These are phyloP conservation scores for Dipodomys merriami DNA, from an alignment of 2,113 vertebrate species.

Conservation along the genomic window DNA sequence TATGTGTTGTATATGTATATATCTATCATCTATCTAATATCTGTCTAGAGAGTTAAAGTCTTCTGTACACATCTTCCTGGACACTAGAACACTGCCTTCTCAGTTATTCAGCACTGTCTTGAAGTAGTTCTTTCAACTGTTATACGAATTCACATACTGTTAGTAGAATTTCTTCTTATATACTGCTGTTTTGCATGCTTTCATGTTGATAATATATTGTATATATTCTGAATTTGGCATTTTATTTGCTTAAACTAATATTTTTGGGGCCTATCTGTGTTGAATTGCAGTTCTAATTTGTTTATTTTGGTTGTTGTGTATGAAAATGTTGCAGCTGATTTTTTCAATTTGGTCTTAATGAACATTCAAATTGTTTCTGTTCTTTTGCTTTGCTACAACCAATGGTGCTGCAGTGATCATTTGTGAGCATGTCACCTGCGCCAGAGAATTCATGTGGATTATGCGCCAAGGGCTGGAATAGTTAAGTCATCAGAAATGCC, in stretches of 20 bases:
- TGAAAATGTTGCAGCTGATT: slow-evolving; percentile 49
- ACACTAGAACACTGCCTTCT: background rate
- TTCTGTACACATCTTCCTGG: background rate
- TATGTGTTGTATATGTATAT: background rate
- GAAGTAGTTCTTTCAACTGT: slow-evolving; percentile 11
- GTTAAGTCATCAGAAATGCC: background rate
- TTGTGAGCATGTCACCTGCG: background rate
- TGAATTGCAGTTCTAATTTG: slow-evolving; percentile 46
- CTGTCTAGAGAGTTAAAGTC: background rate
- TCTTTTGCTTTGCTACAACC: background rate
- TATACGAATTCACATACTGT: no score
- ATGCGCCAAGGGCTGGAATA: background rate
- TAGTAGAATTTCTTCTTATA: background rate
- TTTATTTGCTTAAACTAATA: background rate
- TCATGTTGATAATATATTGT: background rate
- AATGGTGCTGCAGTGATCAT: background rate
- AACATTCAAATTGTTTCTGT: slow-evolving; percentile 56
- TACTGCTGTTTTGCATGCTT: slow-evolving; percentile 37
- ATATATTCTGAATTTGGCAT: background rate
- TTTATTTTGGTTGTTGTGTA: slow-evolving; percentile 35
- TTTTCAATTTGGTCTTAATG: slow-evolving; percentile 52
- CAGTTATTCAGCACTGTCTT: background rate
- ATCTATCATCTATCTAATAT: background rate
- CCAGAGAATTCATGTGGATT: slow-evolving; percentile 8
- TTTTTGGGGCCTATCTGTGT: slow-evolving; percentile 22